phyloP scores from a whole-genome alignment of 2,113 vertebrate species.

The Charadrius vociferus region DNA sequence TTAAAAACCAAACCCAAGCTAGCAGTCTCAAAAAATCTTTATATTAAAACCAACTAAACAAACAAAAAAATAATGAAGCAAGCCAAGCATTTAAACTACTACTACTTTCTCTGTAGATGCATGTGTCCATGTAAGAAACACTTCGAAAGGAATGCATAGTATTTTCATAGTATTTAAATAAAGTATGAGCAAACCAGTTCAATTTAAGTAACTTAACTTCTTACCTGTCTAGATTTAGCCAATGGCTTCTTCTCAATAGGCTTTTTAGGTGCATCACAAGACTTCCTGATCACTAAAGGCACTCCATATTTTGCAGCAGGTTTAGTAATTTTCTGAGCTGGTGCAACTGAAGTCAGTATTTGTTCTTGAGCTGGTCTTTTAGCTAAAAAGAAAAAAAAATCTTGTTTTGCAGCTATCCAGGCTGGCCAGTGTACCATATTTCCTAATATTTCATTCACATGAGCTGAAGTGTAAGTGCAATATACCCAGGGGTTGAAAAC shows the following conservation, averaged over 20 bases:
- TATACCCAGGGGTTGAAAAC: not conserved
- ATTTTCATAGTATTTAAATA: not conserved
- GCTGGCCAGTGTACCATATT: not conserved
- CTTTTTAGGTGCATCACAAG: constrained; percentile 80
- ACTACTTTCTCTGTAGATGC: not conserved
- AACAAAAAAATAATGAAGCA: not conserved
- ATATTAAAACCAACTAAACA: not conserved
- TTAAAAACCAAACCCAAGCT: not conserved
- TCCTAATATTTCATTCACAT: not conserved
- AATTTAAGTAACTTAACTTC: not conserved
- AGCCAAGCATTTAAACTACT: not conserved
- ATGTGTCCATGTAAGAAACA: not conserved
- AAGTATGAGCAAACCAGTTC: not conserved
- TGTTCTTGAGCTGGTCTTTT: constrained; percentile 84
- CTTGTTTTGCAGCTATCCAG: not conserved
- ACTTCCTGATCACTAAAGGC: constrained; percentile 88
- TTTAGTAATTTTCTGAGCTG: constrained; percentile 93
- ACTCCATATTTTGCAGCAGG: constrained; percentile 97
- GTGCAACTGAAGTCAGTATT: constrained; percentile 62
- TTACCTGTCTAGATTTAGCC: constrained; percentile 85
- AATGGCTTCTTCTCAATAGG: constrained; percentile 81
- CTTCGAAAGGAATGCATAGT: not conserved
- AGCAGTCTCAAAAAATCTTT: not conserved
- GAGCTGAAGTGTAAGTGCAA: not conserved
- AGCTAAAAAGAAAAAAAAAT: constrained; percentile 55